phyloP scores from a whole-genome alignment of 92 coral and sea anemone species.

The Muricea muricata region DNA sequence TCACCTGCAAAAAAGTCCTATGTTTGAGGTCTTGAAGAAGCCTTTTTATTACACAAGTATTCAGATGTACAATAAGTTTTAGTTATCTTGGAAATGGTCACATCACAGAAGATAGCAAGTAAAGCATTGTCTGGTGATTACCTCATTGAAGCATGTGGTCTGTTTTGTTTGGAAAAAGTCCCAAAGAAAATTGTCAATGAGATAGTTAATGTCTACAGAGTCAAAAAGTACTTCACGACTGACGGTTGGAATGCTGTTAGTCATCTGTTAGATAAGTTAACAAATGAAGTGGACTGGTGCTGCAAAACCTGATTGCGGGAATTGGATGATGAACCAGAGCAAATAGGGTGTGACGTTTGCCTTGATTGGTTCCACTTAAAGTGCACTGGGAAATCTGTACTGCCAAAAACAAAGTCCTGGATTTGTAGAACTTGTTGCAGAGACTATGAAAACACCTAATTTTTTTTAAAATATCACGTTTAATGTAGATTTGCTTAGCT shows the following conservation, averaged over 20 bases:
- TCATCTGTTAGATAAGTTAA: conserved; percentile 6
- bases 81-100: conserved; percentile 6
- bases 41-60: background rate
- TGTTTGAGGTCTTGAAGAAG: too few relatives aligned
- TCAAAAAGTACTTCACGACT: conserved; percentile 19
- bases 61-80: background rate
- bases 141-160: background rate
- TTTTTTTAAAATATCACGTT: background rate
- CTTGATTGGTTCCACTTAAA: conserved; percentile 46
- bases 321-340: conserved; percentile 16
- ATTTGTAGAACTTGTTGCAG: conserved; percentile 34
- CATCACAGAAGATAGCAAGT: background rate
- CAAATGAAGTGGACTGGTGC: conserved; percentile 21
- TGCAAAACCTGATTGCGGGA: conserved; percentile 30
- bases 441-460: background rate
- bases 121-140: background rate
- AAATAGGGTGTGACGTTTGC: conserved; percentile 49
- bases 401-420: conserved; percentile 51
- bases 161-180: background rate
- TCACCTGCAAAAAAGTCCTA: background rate
- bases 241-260: conserved; percentile 5
- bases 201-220: conserved; percentile 34
- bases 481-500: background rate
- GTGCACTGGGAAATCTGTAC: conserved; percentile 40
- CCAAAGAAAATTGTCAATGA: conserved; percentile 46